Conservation (phyloP, 2,113 vertebrate genomes). For the Nesospiza acunhae region DNA sequence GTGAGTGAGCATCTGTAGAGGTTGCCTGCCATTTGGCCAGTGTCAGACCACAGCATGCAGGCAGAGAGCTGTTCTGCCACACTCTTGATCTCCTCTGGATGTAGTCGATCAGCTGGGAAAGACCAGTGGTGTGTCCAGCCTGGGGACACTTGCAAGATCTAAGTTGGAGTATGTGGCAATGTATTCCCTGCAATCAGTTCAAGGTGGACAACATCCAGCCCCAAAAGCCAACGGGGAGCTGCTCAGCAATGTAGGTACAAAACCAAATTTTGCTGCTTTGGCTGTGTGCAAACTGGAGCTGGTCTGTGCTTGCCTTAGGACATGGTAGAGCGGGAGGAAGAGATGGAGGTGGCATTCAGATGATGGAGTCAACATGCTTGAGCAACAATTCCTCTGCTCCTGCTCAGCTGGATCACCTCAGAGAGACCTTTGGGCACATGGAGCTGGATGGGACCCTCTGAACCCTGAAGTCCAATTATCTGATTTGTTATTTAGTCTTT, state of each 20-base stretch:
- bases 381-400: not conserved
- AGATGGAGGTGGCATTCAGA: not conserved
- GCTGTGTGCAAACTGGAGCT: not conserved
- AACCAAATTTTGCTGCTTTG: not conserved
- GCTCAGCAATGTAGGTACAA: not conserved
- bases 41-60: not conserved
- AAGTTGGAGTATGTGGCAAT: not conserved
- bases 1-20: not conserved
- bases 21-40: not conserved
- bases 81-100: not conserved
- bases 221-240: not conserved
- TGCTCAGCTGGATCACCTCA: not conserved
- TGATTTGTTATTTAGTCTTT: not conserved
- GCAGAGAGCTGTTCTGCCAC: not conserved
- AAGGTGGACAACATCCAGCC: not conserved
- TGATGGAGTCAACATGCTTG: not conserved
- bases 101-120: not conserved
- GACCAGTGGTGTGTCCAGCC: not conserved
- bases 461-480: not conserved
- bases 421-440: not conserved
- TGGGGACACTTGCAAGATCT: not conserved
- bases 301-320: rapidly evolving
- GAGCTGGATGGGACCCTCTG: not conserved
- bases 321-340: not conserved
- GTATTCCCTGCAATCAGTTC: not conserved